Base-by-base conservation (phyloP, 2,888 invertebrate genomes). In the Caenorhabditis sp. region DNA sequence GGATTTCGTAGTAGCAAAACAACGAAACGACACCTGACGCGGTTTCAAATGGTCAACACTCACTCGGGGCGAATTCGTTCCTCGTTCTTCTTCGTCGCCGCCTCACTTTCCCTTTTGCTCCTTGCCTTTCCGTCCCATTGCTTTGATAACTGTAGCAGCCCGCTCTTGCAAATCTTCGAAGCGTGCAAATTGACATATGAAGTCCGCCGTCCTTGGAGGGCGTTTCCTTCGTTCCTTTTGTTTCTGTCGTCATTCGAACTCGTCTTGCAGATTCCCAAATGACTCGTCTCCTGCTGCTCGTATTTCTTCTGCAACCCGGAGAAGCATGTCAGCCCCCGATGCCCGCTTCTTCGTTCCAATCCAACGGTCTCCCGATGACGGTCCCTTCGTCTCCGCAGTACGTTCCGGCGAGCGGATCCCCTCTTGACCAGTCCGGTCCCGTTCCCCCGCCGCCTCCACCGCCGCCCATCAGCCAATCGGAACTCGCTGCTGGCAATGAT, bases 281-380 rank as follows among this genome's bases (percentile, higher is more conserved):
- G n/a, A n/a, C 30, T 15, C 30, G 8, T 48, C 48, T 1, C 48
- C 6, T 46, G 11, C 9, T 1, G 20, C 22, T 11, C 5, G 5
- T 26, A 8, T 17, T 26, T 7, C 22, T 13, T 56, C 1, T n/a
- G 59, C 59, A 45, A 13, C 58, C 48, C 15, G 52, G 52, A 7
- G 58, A 58, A 9, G 46, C 66, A 1, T 77, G 77, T 52, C 77
- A 77, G 50, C 77, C 77, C 0, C 77, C 77, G 3, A 77, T 77
- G 65, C 65, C 76, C 0, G 63, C 63, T 1, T 70, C 63, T n/a
- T 70, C 65, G 1, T 77, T 55, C 32, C 77, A 77, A 72, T 48
- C 24, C 4, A 63, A 63, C 26, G 59, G 56, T 5, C 27, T 66
- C 6, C 46, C 77, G 3, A 56, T 59, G 46, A 53, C n/a, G 8